These are phyloP conservation scores for Crossaster papposus DNA, from an alignment of 53 echinoderm and acorn worm genomes.

Conservation along the genomic window DNA sequence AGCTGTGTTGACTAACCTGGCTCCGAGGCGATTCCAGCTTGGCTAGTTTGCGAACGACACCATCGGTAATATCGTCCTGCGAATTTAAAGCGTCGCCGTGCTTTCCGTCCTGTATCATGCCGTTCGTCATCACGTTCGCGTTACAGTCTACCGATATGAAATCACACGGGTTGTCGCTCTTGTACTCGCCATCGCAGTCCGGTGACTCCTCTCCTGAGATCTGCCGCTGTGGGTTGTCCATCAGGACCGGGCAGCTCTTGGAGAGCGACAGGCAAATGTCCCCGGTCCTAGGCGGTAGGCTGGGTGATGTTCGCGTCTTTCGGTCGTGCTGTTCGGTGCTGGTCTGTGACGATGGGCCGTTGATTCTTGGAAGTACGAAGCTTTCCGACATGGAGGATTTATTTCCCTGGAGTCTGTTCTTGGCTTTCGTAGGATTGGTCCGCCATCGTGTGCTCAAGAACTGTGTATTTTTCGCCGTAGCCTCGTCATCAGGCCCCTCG, in stretches of 20 bases:
- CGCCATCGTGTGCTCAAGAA: constrained; percentile 31
- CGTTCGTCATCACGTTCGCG: constrained; percentile 15
- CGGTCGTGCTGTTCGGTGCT: constrained; percentile 32
- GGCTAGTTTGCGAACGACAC: constrained; percentile 37
- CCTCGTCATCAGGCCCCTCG: constrained; percentile 44
- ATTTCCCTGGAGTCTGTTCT: constrained; percentile 54
- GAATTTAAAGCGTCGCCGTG: not conserved
- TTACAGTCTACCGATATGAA: constrained; percentile 60
- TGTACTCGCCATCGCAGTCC: constrained; percentile 32
- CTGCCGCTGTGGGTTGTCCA: constrained; percentile 55
- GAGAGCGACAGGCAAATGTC: constrained; percentile 73
- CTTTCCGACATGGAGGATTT: constrained; percentile 90
- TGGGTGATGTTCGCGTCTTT: constrained; percentile 70
- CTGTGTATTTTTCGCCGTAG: constrained; percentile 13
- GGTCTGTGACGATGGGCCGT: constrained; percentile 36
- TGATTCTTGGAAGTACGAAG: constrained; percentile 82
- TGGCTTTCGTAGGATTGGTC: constrained; percentile 14
- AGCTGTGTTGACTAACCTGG: not conserved
- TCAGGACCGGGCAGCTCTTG: constrained; percentile 80
- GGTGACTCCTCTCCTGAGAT: constrained; percentile 40
- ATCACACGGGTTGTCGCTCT: constrained; percentile 34
- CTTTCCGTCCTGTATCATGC: constrained; percentile 2
- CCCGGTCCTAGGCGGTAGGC: constrained; percentile 39
- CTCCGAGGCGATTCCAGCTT: constrained; percentile 42
- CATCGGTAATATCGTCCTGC: constrained; percentile 42